Evolutionary conservation across 2,113 vertebrate species (phyloP).

Genomic region (Polypterus senegalus): DNA sequence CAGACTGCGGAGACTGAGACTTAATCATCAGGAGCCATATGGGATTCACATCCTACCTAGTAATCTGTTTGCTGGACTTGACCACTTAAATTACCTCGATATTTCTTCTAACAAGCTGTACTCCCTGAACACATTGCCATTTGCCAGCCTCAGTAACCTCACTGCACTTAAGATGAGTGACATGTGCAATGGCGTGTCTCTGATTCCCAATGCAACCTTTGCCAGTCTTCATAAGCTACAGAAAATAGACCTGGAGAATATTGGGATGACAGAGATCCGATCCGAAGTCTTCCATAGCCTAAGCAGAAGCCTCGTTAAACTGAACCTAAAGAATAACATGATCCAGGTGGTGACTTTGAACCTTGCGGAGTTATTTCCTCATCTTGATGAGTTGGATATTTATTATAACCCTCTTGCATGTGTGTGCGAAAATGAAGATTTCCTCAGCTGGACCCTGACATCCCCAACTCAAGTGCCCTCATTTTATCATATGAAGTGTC

Average conservation of each 20-base stretch:
- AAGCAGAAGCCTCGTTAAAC: not conserved
- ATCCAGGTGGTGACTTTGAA: slow-evolving; percentile 4
- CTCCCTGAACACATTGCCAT: not conserved
- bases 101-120: slow-evolving; percentile 14
- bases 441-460: slow-evolving; percentile 2
- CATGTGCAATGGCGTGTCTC: slow-evolving; percentile 6
- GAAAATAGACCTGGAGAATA: slow-evolving; percentile 7
- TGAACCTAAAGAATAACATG: slow-evolving; percentile 13
- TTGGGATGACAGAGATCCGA: slow-evolving; percentile 8
- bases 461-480: slow-evolving; percentile 2
- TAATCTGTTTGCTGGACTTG: slow-evolving; percentile 9
- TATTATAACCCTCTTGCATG: slow-evolving; percentile 9
- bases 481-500: slow-evolving; percentile 9
- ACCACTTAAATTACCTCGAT: not conserved
- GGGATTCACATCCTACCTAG: slow-evolving; percentile 6
- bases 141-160: slow-evolving; percentile 2
- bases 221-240: slow-evolving; percentile 6
- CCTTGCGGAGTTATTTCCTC: not conserved
- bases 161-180: slow-evolving; percentile 5
- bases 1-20: slow-evolving; percentile 9
- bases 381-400: slow-evolving; percentile 10
- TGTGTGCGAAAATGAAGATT: slow-evolving; percentile 11
- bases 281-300: slow-evolving; percentile 6
- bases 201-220: slow-evolving; percentile 10
- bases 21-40: slow-evolving; percentile 5